phyloP scores from a whole-genome alignment of 2,113 vertebrate genomes.

The Zeus faber region DNA sequence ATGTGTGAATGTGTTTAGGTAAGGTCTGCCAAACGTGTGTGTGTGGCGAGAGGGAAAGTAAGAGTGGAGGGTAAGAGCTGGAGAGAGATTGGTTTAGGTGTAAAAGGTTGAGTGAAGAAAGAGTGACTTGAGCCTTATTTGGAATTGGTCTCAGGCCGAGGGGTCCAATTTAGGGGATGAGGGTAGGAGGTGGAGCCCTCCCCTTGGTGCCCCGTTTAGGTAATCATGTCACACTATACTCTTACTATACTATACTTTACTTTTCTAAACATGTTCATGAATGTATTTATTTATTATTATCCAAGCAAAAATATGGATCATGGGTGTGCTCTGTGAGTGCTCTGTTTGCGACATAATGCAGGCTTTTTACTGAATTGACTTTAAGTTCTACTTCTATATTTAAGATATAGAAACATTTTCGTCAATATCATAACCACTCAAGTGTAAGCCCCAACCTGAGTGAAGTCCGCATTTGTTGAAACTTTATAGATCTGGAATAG shows the following conservation, averaged over 20 bases:
- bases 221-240: conserved; percentile 21
- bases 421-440: too few relatives aligned
- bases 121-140: conserved; percentile 56
- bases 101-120: conserved; percentile 39
- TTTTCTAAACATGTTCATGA: too few relatives aligned
- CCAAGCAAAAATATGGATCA: too few relatives aligned
- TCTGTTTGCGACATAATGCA: too few relatives aligned
- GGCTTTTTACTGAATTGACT: too few relatives aligned
- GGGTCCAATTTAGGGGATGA: conserved; percentile 49
- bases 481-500: neutral
- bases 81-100: conserved; percentile 43
- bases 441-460: too few relatives aligned
- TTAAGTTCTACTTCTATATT: too few relatives aligned
- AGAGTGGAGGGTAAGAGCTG: conserved; percentile 10
- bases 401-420: too few relatives aligned
- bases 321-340: too few relatives aligned
- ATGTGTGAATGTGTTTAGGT: conserved; percentile 69
- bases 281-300: too few relatives aligned
- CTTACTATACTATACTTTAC: conserved; percentile 17
- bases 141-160: conserved; percentile 52
- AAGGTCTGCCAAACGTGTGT: conserved; percentile 53
- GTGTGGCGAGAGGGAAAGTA: conserved; percentile 14
- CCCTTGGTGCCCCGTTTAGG: conserved; percentile 24
- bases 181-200: conserved; percentile 42
- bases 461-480: neutral